These are phyloP conservation scores for Micromys minutus DNA, from an alignment of 2,113 vertebrate genomes.

Conservation along the genomic window DNA sequence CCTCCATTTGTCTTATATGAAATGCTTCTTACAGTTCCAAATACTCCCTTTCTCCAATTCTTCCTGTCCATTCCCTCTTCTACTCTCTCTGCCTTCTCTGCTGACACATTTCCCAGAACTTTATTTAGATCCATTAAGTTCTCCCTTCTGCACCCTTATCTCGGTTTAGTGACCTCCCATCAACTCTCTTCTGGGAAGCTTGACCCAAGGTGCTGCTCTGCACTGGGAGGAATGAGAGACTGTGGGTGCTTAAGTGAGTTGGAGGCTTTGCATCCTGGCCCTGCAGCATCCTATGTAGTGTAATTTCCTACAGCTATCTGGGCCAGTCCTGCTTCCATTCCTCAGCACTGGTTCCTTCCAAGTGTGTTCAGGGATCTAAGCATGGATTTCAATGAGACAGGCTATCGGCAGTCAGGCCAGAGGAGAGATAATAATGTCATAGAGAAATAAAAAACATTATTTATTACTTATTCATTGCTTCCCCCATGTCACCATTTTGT, in stretches of 20 bases:
- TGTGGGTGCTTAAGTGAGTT: rapidly evolving
- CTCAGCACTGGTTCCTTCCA: rapidly evolving
- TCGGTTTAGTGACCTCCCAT: no score
- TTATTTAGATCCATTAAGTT: not conserved
- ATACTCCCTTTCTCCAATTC: not conserved
- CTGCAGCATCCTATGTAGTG: rapidly evolving
- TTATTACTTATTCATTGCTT: constrained; percentile 66
- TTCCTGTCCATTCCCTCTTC: not conserved
- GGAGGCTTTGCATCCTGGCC: not conserved
- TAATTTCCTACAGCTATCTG: rapidly evolving
- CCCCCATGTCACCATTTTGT: constrained; percentile 69
- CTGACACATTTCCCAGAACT: not conserved
- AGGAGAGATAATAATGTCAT: constrained; percentile 50
- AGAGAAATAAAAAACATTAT: constrained; percentile 74
- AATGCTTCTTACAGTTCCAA: not conserved
- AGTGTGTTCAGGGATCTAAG: not conserved
- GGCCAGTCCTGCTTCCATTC: rapidly evolving
- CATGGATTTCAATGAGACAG: constrained; percentile 39
- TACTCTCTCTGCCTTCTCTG: not conserved
- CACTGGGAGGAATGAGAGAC: rapidly evolving
- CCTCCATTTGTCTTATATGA: not conserved
- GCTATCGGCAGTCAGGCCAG: constrained; percentile 45
- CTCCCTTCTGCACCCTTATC: rapidly evolving
- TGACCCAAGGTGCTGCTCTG: not conserved
- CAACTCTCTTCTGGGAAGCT: not conserved